These are phyloP conservation scores for Platalea minor DNA, from an alignment of 2,797 vertebrate genomes.

Conservation along the genomic window DNA sequence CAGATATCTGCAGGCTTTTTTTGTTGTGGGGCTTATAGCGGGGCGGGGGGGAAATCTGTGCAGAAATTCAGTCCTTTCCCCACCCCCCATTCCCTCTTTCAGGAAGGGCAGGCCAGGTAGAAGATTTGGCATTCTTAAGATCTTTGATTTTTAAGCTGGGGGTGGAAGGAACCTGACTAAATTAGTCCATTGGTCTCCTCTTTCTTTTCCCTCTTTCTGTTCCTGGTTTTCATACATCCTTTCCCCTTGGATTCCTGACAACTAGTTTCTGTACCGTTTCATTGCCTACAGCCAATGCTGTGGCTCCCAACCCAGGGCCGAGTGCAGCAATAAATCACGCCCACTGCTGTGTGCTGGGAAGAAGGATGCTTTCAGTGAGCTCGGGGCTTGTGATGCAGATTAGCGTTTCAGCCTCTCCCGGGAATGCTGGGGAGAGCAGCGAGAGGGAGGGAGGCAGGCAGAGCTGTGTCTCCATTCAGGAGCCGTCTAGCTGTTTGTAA, in stretches of 20 bases:
- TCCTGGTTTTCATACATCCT: not conserved
- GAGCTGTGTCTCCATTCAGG: constrained; percentile 15
- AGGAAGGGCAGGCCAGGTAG: not conserved
- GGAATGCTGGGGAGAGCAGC: not conserved
- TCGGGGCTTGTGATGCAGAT: constrained; percentile 45
- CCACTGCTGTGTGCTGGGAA: not conserved
- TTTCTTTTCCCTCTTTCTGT: not conserved
- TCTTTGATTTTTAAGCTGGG: not conserved
- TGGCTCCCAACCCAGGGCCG: not conserved
- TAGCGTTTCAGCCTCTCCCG: not conserved
- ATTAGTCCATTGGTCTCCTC: not conserved
- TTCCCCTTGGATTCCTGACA: not conserved
- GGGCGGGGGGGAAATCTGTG: not conserved
- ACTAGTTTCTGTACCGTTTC: not conserved
- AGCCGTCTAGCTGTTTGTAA: not conserved
- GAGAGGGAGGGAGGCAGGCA: not conserved
- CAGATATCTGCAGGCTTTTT: not conserved
- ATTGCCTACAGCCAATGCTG: not conserved
- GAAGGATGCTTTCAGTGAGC: constrained; percentile 38
- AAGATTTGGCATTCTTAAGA: not conserved
- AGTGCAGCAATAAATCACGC: not conserved
- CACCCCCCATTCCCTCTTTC: not conserved
- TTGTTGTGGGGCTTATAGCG: not conserved
- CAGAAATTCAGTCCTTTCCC: not conserved
- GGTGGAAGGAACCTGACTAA: not conserved